phyloP scores from a whole-genome alignment of 2,113 vertebrate species.

The Hippocampus guttulatus region DNA sequence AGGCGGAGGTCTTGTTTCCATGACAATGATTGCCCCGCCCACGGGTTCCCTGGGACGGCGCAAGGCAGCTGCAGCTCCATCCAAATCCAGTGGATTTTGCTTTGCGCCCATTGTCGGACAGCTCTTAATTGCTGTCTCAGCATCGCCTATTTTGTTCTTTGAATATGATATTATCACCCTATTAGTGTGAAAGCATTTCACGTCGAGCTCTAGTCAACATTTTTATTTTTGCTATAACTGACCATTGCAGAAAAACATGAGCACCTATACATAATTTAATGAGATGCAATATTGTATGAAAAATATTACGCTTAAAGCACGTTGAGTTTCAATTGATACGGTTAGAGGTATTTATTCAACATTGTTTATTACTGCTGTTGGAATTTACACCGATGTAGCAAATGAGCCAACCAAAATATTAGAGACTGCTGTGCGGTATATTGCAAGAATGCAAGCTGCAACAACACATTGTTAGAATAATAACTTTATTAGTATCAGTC shows the following conservation, averaged over 20 bases:
- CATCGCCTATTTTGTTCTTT: neutral
- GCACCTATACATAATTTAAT: neutral
- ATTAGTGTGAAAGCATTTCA: neutral
- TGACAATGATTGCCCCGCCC: slow-evolving; percentile 72
- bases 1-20: slow-evolving; percentile 82
- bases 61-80: neutral
- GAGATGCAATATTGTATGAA: too few relatives aligned
- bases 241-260: neutral
- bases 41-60: slow-evolving; percentile 26
- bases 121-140: neutral
- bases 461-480: neutral
- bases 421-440: neutral
- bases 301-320: too few relatives aligned
- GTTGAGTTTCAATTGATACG: neutral
- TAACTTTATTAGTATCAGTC: neutral
- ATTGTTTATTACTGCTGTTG: neutral
- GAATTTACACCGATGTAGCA: too few relatives aligned
- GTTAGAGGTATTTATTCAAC: neutral
- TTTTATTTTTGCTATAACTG: neutral
- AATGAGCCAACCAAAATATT: neutral
- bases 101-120: slow-evolving; percentile 26
- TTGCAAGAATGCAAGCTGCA: neutral
- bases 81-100: neutral
- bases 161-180: neutral
- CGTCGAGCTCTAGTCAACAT: neutral